phyloP scores from a whole-genome alignment of 1,140 invertebrate species.

The Caenorhabditis brenneri region DNA sequence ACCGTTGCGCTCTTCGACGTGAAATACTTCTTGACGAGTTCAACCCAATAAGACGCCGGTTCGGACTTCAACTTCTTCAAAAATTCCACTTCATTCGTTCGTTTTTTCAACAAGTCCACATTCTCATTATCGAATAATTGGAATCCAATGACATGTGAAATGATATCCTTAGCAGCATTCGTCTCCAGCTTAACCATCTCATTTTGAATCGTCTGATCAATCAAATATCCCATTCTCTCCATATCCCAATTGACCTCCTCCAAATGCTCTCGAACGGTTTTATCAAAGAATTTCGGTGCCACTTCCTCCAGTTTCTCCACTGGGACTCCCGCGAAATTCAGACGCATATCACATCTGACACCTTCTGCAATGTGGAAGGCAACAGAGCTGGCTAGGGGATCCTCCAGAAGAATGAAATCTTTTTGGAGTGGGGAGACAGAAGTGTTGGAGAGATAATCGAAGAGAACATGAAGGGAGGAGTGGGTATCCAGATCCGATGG shows the following conservation, averaged over 20 bases:
- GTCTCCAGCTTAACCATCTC: constrained; percentile 41
- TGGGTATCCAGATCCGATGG: constrained; percentile 72
- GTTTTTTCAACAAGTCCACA: constrained; percentile 79
- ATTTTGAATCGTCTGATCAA: constrained; percentile 79
- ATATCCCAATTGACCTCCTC: constrained; percentile 78
- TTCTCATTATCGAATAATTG: constrained; percentile 81
- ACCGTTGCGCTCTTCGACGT: constrained; percentile 74
- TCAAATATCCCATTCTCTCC: constrained; percentile 78
- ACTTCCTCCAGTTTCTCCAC: constrained; percentile 77
- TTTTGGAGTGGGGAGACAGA: constrained; percentile 83
- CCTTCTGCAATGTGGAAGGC: constrained; percentile 61
- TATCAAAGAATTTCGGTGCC: constrained; percentile 73
- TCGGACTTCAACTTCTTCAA: constrained; percentile 77
- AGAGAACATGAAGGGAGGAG: constrained; percentile 77
- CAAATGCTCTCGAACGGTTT: constrained; percentile 54
- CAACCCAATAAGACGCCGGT: constrained; percentile 78
- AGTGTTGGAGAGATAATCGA: constrained; percentile 85
- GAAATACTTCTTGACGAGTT: constrained; percentile 79
- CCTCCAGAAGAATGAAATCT: constrained; percentile 83
- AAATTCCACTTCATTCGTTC: constrained; percentile 76
- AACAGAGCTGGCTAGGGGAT: constrained; percentile 82
- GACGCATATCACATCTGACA: constrained; percentile 74
- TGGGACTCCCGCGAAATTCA: constrained; percentile 82
- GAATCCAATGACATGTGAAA: constrained; percentile 81
- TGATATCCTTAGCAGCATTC: constrained; percentile 76